phyloP scores from a whole-genome alignment of 2,888 invertebrate species.

The Sycophila texana region DNA sequence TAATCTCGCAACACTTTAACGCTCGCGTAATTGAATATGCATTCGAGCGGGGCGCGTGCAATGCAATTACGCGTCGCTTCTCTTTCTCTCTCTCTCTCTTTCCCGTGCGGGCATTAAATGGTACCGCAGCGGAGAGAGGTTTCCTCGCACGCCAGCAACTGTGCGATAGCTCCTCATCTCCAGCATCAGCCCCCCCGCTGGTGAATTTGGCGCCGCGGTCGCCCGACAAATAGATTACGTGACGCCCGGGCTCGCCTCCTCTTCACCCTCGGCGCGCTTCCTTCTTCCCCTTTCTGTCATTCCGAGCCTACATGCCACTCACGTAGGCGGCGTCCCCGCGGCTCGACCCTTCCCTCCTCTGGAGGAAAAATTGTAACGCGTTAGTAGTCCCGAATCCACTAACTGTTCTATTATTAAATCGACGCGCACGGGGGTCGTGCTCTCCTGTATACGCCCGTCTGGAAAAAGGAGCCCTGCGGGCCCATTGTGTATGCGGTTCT shows the following conservation, averaged over 20 bases:
- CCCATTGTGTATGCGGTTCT: slow-evolving; percentile 55
- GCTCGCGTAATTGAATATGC: slow-evolving; percentile 56
- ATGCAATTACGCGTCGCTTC: slow-evolving; percentile 53
- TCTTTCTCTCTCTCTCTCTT: slow-evolving; percentile 9
- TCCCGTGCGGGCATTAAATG: slow-evolving; percentile 51
- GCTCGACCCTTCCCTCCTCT: slow-evolving; percentile 39
- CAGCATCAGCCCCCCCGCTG: slow-evolving; percentile 47
- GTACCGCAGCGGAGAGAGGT: slow-evolving; percentile 32
- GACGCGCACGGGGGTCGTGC: slow-evolving; percentile 58
- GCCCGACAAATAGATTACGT: slow-evolving; percentile 76
- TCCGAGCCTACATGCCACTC: slow-evolving; percentile 72
- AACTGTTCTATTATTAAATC: slow-evolving; percentile 75
- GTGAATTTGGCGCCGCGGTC: slow-evolving; percentile 67
- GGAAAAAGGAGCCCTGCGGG: slow-evolving; percentile 38
- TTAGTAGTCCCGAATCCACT: slow-evolving; percentile 70
- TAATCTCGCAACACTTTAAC: slow-evolving; percentile 49
- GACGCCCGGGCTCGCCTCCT: slow-evolving; percentile 59
- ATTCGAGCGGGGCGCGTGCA: slow-evolving; percentile 35
- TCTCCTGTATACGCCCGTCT: not conserved
- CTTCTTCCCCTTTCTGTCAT: slow-evolving; percentile 57
- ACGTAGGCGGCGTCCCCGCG: slow-evolving; percentile 67
- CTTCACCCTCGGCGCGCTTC: slow-evolving; percentile 54
- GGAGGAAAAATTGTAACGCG: slow-evolving; percentile 73
- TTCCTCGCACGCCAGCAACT: slow-evolving; percentile 19
- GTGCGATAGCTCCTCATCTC: slow-evolving; percentile 31